These are phyloP conservation scores for Brachionus sp. DNA, from an alignment of 1,140 invertebrate species.

Conservation along the genomic window DNA sequence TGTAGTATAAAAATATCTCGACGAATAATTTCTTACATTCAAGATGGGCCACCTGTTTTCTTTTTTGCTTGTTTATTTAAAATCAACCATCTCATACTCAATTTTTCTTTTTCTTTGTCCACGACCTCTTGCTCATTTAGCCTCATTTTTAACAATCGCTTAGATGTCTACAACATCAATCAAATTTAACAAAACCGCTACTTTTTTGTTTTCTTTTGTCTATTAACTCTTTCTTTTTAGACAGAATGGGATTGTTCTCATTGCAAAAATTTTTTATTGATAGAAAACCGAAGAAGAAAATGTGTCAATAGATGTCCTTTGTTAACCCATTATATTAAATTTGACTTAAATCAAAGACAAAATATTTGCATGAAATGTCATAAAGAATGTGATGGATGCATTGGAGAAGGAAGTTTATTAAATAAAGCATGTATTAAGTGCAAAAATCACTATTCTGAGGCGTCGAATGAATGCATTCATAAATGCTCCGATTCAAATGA, in stretches of 20 bases:
- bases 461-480: background rate
- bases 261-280: background rate
- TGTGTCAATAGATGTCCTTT: background rate
- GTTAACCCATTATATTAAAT: background rate
- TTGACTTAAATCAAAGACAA: background rate
- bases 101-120: too few relatives aligned
- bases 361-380: slow-evolving; percentile 11
- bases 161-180: too few relatives aligned
- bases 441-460: background rate
- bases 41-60: too few relatives aligned
- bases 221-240: background rate
- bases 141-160: too few relatives aligned
- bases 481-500: background rate
- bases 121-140: too few relatives aligned
- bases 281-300: background rate
- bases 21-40: too few relatives aligned
- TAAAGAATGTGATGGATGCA: slow-evolving; percentile 17
- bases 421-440: background rate
- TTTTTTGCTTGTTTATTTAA: too few relatives aligned
- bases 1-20: too few relatives aligned
- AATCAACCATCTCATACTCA: too few relatives aligned
- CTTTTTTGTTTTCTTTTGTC: too few relatives aligned
- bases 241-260: slow-evolving; percentile 3
- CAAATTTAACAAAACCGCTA: too few relatives aligned
- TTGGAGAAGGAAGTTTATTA: background rate